Evolutionary conservation across 2,113 vertebrate genomes (phyloP), one percentile per base, ranked within the genome.

Genomic region (Crotalus helleri): DNA sequence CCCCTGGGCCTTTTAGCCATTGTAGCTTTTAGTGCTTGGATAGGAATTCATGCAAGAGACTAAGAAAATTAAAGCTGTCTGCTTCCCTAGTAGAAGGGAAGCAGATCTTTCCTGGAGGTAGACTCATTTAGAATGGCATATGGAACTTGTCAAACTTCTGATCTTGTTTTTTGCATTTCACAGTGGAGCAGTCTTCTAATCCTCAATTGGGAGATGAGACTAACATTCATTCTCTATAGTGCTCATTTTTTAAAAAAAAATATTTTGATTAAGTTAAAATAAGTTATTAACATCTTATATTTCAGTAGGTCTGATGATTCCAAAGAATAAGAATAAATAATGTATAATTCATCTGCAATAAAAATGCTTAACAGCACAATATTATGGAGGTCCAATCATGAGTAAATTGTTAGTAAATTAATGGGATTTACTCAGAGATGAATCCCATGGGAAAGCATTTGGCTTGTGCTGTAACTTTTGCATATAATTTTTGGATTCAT

Each of bases 1-100:
- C 3, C 6, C 5, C 3, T 91, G 33, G 92, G 53, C 6, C 8
- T 53, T 89, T 92, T 53, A 92, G 8, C 15, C 2, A 4, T 3
- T 92, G n/a, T 58, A 90, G 39, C 57, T n/a, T 88, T 21, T 1
- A 44, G 51, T 92, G 24, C 85, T 93, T 54, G 92, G 29, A 54
- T 93, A 94, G 53, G 10, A 94, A 90, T 90, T 93, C 87, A 21
- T 49, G 51, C 58, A 87, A 94, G 91, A 93, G 44, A 49, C 92
- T 44, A 85, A 49, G 74, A 91, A 85, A 91, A 90, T 1, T 24
- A 53, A 93, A 57, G 11, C 17, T 93, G 19, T 91, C 51, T 57
- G 92, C 5, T 58, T 6, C 39, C 57, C 7, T 55, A 8, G 3
- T 15, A 26, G 5, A 3, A 87, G 74, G 58, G 89, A 93, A 93